These are phyloP conservation scores for Glaucomys volans DNA, from an alignment of 2,113 vertebrate species.

Conservation along the genomic window DNA sequence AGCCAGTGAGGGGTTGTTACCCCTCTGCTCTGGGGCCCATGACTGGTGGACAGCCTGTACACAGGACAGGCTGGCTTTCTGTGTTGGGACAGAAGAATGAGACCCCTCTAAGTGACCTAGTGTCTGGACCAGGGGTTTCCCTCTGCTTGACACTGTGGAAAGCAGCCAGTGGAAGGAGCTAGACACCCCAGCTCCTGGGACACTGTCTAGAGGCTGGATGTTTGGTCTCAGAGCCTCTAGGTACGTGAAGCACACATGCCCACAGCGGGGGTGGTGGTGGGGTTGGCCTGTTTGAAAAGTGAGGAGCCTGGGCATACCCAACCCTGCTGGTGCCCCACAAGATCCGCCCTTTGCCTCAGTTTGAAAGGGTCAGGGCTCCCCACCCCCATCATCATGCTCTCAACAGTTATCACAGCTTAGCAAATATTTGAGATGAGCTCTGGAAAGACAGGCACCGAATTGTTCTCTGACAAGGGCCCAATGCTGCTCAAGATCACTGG, in stretches of 20 bases:
- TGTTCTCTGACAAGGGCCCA: neutral
- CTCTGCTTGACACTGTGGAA: neutral
- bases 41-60: neutral
- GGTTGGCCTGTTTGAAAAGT: neutral
- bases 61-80: neutral
- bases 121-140: neutral
- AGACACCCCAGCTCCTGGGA: neutral
- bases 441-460: neutral
- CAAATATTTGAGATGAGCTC: neutral
- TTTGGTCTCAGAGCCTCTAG: neutral
- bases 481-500: neutral
- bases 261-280: neutral
- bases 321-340: neutral
- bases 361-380: neutral
- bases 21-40: neutral
- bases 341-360: neutral
- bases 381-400: neutral
- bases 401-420: neutral
- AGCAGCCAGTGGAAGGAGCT: neutral
- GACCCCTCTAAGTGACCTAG: neutral
- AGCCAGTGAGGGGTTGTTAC: neutral
- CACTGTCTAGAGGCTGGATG: neutral
- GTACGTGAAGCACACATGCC: neutral
- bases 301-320: neutral
- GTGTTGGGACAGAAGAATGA: neutral